Base-by-base conservation (phyloP, 1,140 invertebrate genomes). In the Geopemphigus sp. region DNA sequence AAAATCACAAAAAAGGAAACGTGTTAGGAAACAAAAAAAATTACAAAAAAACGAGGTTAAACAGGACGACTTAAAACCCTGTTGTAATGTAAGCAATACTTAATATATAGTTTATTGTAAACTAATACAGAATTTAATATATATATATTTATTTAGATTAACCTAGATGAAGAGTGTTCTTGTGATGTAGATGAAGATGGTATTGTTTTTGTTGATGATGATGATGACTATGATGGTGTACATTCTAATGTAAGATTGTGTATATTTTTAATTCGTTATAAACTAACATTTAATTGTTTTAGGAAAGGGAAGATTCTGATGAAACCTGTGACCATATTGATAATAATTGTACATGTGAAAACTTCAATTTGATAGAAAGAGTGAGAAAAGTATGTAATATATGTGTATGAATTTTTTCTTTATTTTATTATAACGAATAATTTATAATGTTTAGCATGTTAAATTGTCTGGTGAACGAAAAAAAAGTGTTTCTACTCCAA, bases 21-120 rank as follows among this genome's bases (percentile, higher is more conserved):
- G 96, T 87, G 91, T 93, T 83, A 94, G 95, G 84, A 92, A 95
- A 85, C 89, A 95, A 32, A 95, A 91, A 84, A 87, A 92, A 82
- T 92, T 92, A 85, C 93, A 94, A 85, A 94, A 93, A 89, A 95
- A 93, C 86, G 91, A 88, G 83, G 86, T 84, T 80, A 86, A 86
- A 81, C 86, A 84, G 82, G 87, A 83, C 81, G 56, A 87, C 89
- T 73, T 88, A 83, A 88, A 87, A 82, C 82, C 84, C 82, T 83
- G 83, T 11, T 87, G 85, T 82, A 83, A 87, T 74, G 86, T 86
- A 84, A 72, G 83, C 83, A 26, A 39, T 59, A 50, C 39, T 56
- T 66, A 17, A 63, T 61, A 24, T 81, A 57, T 70, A 10, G 12
- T 32, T 15, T 47, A 22, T 59, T 64, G 15, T n/a, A 64, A n/a